phyloP scores from a whole-genome alignment of 2,888 invertebrate genomes.

The Pinctada fucata region DNA sequence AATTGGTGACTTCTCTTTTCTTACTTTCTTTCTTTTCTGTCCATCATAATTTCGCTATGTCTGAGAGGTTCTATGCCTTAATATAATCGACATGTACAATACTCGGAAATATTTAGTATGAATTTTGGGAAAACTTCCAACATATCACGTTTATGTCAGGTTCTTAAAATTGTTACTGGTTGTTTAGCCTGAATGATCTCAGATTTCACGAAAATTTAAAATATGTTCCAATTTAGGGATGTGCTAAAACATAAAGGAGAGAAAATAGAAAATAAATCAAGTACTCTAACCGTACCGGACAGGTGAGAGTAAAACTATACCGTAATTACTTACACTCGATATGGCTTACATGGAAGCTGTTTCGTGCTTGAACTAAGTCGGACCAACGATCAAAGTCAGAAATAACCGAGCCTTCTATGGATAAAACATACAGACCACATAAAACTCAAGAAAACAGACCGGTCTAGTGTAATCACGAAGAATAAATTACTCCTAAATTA shows the following conservation, averaged over 20 bases:
- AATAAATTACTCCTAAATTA: slow-evolving; percentile 1
- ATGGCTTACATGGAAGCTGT: background rate
- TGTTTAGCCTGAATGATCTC: background rate
- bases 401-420: background rate
- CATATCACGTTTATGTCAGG: too few relatives aligned
- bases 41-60: too few relatives aligned
- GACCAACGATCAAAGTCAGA: background rate
- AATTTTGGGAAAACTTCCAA: too few relatives aligned
- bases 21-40: too few relatives aligned
- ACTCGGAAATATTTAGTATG: too few relatives aligned
- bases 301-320: background rate
- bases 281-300: background rate
- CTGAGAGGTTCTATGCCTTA: too few relatives aligned
- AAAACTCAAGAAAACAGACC: too few relatives aligned
- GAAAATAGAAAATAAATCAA: slow-evolving; percentile 3
- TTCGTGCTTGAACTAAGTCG: background rate
- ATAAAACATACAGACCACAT: too few relatives aligned
- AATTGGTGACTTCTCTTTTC: too few relatives aligned
- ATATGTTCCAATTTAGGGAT: background rate
- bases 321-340: background rate
- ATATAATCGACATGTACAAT: too few relatives aligned
- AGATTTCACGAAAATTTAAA: background rate
- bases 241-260: background rate
- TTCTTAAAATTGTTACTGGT: too few relatives aligned
- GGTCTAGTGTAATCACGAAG: background rate